Evolutionary conservation across 2,113 vertebrate genomes (phyloP).

Genomic region (Indicator indicator): DNA sequence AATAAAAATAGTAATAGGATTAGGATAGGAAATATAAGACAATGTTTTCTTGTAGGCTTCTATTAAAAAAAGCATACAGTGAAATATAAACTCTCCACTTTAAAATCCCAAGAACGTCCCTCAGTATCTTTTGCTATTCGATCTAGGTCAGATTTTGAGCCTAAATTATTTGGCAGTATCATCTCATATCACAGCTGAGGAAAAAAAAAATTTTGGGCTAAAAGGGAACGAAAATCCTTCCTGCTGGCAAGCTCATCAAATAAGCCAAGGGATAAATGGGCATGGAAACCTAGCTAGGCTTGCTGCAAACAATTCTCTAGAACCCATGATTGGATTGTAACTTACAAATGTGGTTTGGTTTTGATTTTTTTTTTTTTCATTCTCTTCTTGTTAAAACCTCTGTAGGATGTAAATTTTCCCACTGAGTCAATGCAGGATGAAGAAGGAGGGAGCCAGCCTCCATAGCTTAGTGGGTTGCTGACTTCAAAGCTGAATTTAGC

Average conservation of each 20-base stretch:
- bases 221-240: slow-evolving; percentile 44
- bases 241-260: slow-evolving; percentile 21
- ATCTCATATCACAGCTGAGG: neutral
- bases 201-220: slow-evolving; percentile 40
- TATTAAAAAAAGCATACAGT: neutral
- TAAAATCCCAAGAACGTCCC: neutral
- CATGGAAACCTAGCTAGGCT: neutral
- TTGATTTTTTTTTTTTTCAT: neutral
- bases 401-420: slow-evolving; percentile 12
- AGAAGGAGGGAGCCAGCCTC: slow-evolving; percentile 30
- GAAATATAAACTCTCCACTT: neutral
- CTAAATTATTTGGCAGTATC: slow-evolving; percentile 27
- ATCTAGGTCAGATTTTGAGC: slow-evolving; percentile 27
- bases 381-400: slow-evolving; percentile 34
- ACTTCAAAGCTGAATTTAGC: slow-evolving; percentile 44
- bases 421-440: slow-evolving; percentile 25
- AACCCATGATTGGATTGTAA: neutral
- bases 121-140: neutral
- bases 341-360: neutral
- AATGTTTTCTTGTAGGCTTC: neutral
- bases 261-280: neutral
- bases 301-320: neutral
- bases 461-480: slow-evolving; percentile 5
- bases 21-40: neutral
- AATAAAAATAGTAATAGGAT: neutral